Base-by-base conservation (phyloP, 2,113 vertebrate species). In the Corvus cornix region DNA sequence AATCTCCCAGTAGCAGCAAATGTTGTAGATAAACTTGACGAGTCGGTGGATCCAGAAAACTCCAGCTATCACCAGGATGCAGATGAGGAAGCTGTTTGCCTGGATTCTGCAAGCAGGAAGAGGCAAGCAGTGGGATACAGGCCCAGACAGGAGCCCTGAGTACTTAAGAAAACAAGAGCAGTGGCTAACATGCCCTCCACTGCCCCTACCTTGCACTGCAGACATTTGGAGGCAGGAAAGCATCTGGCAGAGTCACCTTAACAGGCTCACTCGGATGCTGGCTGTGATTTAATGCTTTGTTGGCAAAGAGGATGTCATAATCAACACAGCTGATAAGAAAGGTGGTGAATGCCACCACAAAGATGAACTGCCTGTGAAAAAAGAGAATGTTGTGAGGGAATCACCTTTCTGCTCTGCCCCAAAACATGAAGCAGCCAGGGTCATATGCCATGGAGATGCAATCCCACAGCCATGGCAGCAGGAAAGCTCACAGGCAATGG, bases 1-100 rank as follows among this genome's bases (percentile, higher is more conserved):
- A 95, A 99, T 99, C 97, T 99, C 99, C 99, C 99, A 99, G 95
- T 99, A 99, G 97, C 99, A 99, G 97, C 99, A 99, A 86, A 99
- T 98, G 33, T 99, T 99, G 97, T 99, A 99, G 96, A 99, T 98
- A 96, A 99, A 99, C 96, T 99, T 99, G 90, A 99, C 93, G 1
- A 99, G 98, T 37, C 99, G 98, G 91, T 99, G 99, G 39, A 99
- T 96, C 99, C 99, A 99, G 97, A 99, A 99, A 93, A 99, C 98
- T 23, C 98, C 99, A 16, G 99, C 99, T 67, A 99, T 98, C 51
- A 99, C 97, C 96, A 99, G 93, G 90, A 99, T 98, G 84, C 98
- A 99, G 69, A 99, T 99, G 52, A 99, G 99, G 67, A 99, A 98
- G 48, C 98, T 98, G 89, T 99, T 99, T 95, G 99, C 98, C 93